These are phyloP conservation scores for Octomys mimax DNA, from an alignment of 2,797 vertebrate genomes.

Conservation along the genomic window DNA sequence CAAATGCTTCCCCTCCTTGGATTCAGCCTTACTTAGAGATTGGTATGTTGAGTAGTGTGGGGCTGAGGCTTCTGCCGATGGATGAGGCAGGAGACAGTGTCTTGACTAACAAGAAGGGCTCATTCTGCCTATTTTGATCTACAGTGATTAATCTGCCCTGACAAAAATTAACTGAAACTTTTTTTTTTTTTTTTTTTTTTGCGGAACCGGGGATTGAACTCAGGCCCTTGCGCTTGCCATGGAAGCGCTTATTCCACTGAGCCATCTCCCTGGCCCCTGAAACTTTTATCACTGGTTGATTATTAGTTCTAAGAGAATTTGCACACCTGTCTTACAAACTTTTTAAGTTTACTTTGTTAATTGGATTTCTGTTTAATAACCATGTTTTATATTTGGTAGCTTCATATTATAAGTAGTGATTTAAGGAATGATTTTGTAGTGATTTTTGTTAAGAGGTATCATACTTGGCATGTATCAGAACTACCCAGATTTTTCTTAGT, in stretches of 20 bases:
- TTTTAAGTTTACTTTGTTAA: background rate
- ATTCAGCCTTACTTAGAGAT: background rate
- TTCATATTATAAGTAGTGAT: background rate
- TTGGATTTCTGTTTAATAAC: background rate
- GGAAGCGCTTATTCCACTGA: too few relatives aligned
- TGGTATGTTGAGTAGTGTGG: background rate
- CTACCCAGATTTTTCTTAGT: background rate
- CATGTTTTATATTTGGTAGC: constrained; percentile 3
- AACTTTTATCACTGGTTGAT: background rate
- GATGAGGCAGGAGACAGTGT: background rate
- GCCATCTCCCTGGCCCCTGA: too few relatives aligned
- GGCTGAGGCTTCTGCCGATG: background rate
- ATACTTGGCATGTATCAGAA: background rate
- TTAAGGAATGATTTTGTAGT: background rate
- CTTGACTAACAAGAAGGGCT: background rate
- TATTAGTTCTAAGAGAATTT: background rate
- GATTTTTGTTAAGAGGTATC: background rate
- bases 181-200: too few relatives aligned
- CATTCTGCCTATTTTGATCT: background rate
- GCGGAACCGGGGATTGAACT: too few relatives aligned
- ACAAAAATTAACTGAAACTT: background rate
- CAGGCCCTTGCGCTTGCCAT: too few relatives aligned
- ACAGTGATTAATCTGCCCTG: background rate
- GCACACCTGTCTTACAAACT: background rate
- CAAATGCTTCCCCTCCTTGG: background rate